Conservation (phyloP, 2,888 invertebrate genomes). For the Hoplodrina blanda region DNA sequence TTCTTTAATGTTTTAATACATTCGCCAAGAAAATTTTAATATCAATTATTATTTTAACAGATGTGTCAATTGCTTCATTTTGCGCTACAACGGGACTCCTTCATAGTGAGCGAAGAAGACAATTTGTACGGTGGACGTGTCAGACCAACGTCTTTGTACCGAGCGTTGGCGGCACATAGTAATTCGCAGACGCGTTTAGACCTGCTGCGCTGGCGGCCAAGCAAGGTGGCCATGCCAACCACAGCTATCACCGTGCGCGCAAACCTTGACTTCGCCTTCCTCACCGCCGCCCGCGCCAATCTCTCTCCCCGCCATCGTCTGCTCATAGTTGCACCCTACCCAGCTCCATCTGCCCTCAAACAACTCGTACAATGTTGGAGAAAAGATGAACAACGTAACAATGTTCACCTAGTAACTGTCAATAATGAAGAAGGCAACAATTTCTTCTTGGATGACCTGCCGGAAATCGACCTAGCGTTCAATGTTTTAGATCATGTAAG, state of each 20-base stretch:
- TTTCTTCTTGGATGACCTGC: slow-evolving; percentile 66
- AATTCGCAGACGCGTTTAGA: slow-evolving; percentile 35
- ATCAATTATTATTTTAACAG: slow-evolving; percentile 15
- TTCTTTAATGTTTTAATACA: not conserved
- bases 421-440: slow-evolving; percentile 67
- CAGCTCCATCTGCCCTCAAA: slow-evolving; percentile 46
- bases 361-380: slow-evolving; percentile 70
- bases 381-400: slow-evolving; percentile 63
- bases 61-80: slow-evolving; percentile 47
- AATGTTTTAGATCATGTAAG: slow-evolving; percentile 72
- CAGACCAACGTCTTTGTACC: slow-evolving; percentile 43
- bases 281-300: slow-evolving; percentile 33
- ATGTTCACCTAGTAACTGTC: slow-evolving; percentile 70
- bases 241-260: slow-evolving; percentile 52
- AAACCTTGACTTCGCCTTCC: slow-evolving; percentile 25
- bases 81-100: slow-evolving; percentile 37
- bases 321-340: slow-evolving; percentile 47
- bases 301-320: slow-evolving; percentile 42
- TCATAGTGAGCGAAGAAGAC: slow-evolving; percentile 57
- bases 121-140: slow-evolving; percentile 18
- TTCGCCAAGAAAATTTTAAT: not conserved
- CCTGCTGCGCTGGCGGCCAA: slow-evolving; percentile 55
- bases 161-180: slow-evolving; percentile 41
- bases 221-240: slow-evolving; percentile 21
- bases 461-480: slow-evolving; percentile 70